Evolutionary conservation across 2,113 vertebrate genomes (phyloP), one percentile per base, ranked within the genome.

Genomic region (Shinisaurus crocodilurus): DNA sequence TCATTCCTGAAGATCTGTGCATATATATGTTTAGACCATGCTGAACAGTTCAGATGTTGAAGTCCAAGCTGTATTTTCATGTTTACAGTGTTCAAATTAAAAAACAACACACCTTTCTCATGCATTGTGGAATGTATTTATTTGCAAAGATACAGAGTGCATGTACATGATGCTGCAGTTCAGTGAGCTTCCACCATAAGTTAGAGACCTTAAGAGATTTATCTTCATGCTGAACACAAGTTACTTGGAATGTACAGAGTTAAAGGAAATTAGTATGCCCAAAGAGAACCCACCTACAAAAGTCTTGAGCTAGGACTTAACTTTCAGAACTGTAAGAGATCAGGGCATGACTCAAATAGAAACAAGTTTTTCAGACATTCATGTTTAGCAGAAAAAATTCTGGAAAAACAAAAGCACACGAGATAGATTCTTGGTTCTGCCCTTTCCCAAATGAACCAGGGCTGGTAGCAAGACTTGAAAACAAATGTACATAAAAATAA

Each of bases 61-160:
- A n/a, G 27, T 86, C 67, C 10, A 50, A 45, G 16, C 4, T 86
- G 20, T 45, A 54, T 27, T 54, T 10, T 45, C 16, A 63, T 60
- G 37, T 18, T 37, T 5, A 0, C 0, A 1, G 13, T 37, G 20
- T 79, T 60, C 57, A 40, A 13, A 45, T 82, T 89, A 92, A 88
- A 50, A 79, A n/a, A 67, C 3, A 18, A 20, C 23, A 67, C 3
- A 25, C 48, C 27, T 54, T 48, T 0, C 0, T 57, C 1, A 0
- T 0, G 13, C 23, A 37, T 48, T 50, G n/a, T 6, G n/a, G 65
- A 60, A 80, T 84, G 29, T 8, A 1, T 76, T 91, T 70, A 45
- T 48, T 81, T 12, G 40, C 32, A n/a, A 9, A 45, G 0, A 48
- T 0, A 1, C 7, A 37, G 70, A 82, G 91, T 10, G 1, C 0